Base-by-base conservation (phyloP, 2,113 vertebrate genomes). In the Ctenodactylus gundi region DNA sequence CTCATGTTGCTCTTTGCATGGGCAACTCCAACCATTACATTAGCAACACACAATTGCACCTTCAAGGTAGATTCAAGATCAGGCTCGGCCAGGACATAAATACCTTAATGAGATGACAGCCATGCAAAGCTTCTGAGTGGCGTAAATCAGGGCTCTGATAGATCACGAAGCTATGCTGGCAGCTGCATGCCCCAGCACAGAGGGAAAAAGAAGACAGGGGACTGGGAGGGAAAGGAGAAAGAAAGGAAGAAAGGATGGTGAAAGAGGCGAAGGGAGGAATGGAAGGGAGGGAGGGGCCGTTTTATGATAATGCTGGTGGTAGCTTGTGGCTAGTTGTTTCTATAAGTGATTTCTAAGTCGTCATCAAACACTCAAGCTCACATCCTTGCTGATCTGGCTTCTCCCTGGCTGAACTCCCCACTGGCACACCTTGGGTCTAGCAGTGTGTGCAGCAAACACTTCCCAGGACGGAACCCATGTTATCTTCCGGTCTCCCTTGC, bases 11-110 rank as follows among this genome's bases (percentile, higher is more conserved):
- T 94, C 0, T 98, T 97, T 98, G 98, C 97, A 98, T 98, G 98
- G 97, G 96, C 98, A 98, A 95, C 96, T 98, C 96, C 78, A 97
- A 98, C 98, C 98, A 98, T 98, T 98, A 98, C 98, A 98, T 98
- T 98, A 98, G 98, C 98, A 98, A 98, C 98, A 98, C 98, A 98
- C 98, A 98, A 98, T 98, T 98, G 98, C 98, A 97, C 97, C 97
- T 97, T 98, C 98, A 98, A 98, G 98, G 98, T 98, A 98, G 98
- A 97, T 94, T 98, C 98, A 98, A 98, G 98, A 97, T 97, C 98
- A 98, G 98, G 92, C 96, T 95, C 96, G 97, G 96, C 93, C 83
- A 97, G 95, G 95, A 97, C 95, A 97, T 95, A 98, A 98, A 98
- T 97, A 97, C 86, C 84, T 98, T 98, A 98, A 98, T 97, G 97